Conservation (phyloP, 2,113 vertebrate species). For the Dasyurus viverrinus region DNA sequence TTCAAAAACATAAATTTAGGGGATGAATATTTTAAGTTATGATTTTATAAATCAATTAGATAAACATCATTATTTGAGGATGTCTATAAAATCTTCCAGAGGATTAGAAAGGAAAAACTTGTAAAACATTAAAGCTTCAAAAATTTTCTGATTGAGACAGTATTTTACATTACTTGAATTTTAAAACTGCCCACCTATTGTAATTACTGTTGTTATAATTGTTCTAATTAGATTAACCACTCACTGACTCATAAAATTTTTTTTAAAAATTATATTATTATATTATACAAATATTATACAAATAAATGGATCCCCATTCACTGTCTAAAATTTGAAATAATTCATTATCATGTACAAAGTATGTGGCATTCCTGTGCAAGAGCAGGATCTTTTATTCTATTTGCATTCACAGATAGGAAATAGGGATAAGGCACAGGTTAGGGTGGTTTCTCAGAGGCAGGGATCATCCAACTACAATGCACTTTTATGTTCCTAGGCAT, state of each 20-base stretch:
- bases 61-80: constrained; percentile 25
- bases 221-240: constrained; percentile 28
- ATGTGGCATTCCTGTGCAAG: neutral
- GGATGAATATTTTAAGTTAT: constrained; percentile 49
- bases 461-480: neutral
- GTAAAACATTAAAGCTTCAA: constrained; percentile 63
- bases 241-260: neutral
- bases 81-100: constrained; percentile 54
- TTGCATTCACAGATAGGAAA: neutral
- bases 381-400: neutral
- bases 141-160: constrained; percentile 46
- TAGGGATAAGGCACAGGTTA: neutral
- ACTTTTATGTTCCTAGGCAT: neutral
- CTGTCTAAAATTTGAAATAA: constrained; percentile 6
- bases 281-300: neutral
- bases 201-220: constrained; percentile 46
- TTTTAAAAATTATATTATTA: neutral
- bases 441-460: neutral
- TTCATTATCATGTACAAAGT: neutral
- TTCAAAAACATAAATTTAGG: neutral
- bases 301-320: neutral
- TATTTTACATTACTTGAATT: constrained; percentile 36
- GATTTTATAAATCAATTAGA: constrained; percentile 52
- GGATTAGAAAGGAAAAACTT: constrained; percentile 19
- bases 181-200: constrained; percentile 38